Evolutionary conservation across 2,797 vertebrate species (phyloP).

Genomic region (Sebastes taczanowskii): DNA sequence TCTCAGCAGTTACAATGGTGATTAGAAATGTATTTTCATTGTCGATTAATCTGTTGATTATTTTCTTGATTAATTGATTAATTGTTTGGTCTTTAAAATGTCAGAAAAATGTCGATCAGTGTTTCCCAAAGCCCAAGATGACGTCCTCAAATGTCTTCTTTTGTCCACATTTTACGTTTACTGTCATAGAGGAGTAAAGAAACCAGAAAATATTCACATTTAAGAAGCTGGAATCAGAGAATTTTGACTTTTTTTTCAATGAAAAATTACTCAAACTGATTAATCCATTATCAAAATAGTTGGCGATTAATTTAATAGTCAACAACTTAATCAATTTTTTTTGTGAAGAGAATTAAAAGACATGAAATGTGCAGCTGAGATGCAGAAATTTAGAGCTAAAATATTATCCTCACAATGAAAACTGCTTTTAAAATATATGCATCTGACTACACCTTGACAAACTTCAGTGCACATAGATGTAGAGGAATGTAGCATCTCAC

Average conservation of each 20-base stretch:
- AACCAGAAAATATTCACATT: too few species aligned
- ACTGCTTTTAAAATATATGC: background rate
- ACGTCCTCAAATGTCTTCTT: too few species aligned
- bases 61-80: background rate
- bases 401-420: background rate
- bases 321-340: background rate
- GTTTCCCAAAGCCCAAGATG: too few species aligned
- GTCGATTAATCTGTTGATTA: background rate
- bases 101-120: too few species aligned
- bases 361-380: background rate
- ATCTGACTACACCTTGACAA: background rate
- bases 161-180: too few species aligned
- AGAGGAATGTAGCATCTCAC: background rate
- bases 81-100: too few species aligned
- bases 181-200: too few species aligned
- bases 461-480: background rate
- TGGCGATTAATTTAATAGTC: too few species aligned
- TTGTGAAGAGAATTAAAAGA: background rate
- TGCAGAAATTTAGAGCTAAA: background rate
- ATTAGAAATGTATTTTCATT: background rate
- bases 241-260: too few species aligned
- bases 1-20: background rate
- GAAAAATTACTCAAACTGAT: too few species aligned
- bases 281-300: too few species aligned
- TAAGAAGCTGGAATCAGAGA: too few species aligned